phyloP scores from a whole-genome alignment of 2,797 vertebrate species.

The Mus minutoides region DNA sequence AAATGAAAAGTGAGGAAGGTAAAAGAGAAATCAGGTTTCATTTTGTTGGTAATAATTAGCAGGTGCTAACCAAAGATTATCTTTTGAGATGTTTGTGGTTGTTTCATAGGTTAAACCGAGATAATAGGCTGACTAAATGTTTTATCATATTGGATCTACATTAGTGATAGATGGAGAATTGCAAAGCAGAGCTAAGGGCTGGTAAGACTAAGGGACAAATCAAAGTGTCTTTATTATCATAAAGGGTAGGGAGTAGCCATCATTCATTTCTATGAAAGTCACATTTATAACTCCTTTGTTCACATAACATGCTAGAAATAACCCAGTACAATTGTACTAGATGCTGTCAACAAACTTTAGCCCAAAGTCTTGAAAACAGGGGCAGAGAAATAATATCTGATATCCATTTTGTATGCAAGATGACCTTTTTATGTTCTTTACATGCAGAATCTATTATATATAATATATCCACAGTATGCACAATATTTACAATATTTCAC shows the following conservation, averaged over 20 bases:
- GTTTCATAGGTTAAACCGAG: not conserved
- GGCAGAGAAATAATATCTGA: not conserved
- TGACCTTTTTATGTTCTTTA: not conserved
- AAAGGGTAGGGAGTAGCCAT: not conserved
- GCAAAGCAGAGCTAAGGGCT: not conserved
- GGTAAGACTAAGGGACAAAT: not conserved
- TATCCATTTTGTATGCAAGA: not conserved
- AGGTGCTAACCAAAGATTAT: not conserved
- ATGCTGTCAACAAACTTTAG: not conserved
- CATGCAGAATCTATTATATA: not conserved
- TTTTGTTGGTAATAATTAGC: not conserved
- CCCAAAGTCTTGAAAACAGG: not conserved
- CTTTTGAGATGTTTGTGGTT: not conserved
- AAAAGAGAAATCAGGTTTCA: not conserved
- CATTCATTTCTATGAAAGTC: not conserved
- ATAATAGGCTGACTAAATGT: not conserved
- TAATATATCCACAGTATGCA: no score
- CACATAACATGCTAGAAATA: not conserved
- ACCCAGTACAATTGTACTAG: not conserved
- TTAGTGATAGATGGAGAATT: not conserved
- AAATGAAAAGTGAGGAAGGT: not conserved
- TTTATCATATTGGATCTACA: not conserved
- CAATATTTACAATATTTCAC: no score
- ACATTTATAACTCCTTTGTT: not conserved
- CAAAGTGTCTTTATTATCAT: constrained; percentile 8